Percentiles rank a stretch among this genome's conserved stretches.
phyloP scores from a whole-genome alignment of 2,113 vertebrate species.

The Salvelinus sp. region DNA sequence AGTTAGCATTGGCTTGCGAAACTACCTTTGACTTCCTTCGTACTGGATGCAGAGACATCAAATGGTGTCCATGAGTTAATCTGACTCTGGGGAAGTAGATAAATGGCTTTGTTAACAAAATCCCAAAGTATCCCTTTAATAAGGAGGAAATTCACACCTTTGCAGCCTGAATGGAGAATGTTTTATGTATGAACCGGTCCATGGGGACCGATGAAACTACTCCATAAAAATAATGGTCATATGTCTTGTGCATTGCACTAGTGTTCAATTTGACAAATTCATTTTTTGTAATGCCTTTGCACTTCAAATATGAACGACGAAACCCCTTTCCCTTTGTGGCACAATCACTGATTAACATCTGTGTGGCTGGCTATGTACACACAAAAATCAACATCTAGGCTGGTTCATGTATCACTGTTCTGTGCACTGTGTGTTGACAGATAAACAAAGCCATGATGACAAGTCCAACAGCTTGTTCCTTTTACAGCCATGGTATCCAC shows the following conservation, averaged over 20 bases:
- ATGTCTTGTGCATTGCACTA: background rate
- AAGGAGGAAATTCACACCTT: too few species aligned
- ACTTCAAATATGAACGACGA: background rate
- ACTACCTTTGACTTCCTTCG: too few species aligned
- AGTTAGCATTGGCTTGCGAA: too few species aligned
- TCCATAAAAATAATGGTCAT: too few species aligned
- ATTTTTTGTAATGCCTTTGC: background rate
- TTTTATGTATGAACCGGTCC: too few species aligned
- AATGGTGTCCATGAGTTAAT: too few species aligned
- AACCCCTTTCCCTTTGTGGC: background rate
- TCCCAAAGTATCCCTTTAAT: too few species aligned
- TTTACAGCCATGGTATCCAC: background rate
- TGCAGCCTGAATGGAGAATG: too few species aligned
- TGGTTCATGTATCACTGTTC: background rate
- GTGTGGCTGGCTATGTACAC: background rate
- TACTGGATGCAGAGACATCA: too few species aligned
- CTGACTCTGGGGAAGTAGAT: too few species aligned
- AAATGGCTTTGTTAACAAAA: too few species aligned
- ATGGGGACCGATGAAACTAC: too few species aligned
- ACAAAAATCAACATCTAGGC: background rate
- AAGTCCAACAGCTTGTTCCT: background rate
- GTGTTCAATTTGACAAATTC: background rate
- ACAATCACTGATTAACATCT: background rate
- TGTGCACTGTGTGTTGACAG: slow-evolving; percentile 2
- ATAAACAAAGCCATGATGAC: slow-evolving; percentile 6